phyloP scores from a whole-genome alignment of 1,140 invertebrate genomes.

The Drosophila repleta region DNA sequence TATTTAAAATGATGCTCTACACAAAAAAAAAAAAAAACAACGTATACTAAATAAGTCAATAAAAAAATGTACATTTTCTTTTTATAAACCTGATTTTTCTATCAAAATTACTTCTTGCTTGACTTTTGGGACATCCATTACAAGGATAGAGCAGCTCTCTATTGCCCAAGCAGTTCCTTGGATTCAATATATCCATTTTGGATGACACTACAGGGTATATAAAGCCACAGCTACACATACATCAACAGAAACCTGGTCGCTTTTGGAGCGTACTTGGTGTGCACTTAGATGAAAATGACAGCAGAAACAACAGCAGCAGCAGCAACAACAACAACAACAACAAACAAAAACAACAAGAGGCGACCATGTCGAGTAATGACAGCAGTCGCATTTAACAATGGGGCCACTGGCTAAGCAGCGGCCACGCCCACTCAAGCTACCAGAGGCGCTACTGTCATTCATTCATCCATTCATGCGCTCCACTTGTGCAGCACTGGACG shows the following conservation, averaged over 20 bases:
- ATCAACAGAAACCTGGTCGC: slow-evolving; percentile 49
- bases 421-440: slow-evolving; percentile 71
- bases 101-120: too few species aligned
- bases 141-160: too few species aligned
- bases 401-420: slow-evolving; percentile 55
- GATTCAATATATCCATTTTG: background rate
- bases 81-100: too few species aligned
- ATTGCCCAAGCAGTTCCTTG: too few species aligned
- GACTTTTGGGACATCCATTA: too few species aligned
- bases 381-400: slow-evolving; percentile 68
- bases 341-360: slow-evolving; percentile 41
- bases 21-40: too few species aligned
- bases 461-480: slow-evolving; percentile 75
- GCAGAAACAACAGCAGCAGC: slow-evolving; percentile 36
- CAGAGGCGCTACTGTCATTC: slow-evolving; percentile 65
- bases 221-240: slow-evolving; percentile 19
- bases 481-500: slow-evolving; percentile 66
- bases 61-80: too few species aligned
- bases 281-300: slow-evolving; percentile 80
- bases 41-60: too few species aligned
- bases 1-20: too few species aligned
- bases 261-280: slow-evolving; percentile 74
- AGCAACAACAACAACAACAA: slow-evolving; percentile 44
- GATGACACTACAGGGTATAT: slow-evolving; percentile 4
- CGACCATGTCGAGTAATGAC: slow-evolving; percentile 66